These are phyloP conservation scores for Apostichopus parvimensis DNA, from an alignment of 35 echinoderm and acorn worm genomes.

Conservation along the genomic window DNA sequence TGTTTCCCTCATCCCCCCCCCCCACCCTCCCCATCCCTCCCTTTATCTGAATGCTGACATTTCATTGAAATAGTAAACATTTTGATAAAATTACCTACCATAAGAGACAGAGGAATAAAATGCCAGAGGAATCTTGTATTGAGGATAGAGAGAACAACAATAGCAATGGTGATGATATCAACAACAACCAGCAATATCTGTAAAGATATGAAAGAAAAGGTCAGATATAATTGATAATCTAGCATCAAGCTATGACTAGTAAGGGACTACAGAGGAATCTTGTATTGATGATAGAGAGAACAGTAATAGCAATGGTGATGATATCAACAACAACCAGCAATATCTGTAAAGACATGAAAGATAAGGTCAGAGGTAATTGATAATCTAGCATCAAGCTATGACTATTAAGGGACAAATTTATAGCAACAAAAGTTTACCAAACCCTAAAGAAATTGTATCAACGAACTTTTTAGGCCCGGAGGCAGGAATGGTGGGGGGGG, in stretches of 20 bases:
- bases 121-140: conserved; percentile 45
- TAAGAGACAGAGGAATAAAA: conserved; percentile 49
- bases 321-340: conserved; percentile 19
- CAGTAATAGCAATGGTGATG: neutral
- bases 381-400: too few relatives aligned
- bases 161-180: conserved; percentile 5
- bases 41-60: neutral
- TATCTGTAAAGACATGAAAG: neutral
- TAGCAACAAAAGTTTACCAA: too few relatives aligned
- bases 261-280: conserved; percentile 21
- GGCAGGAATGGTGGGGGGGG: too few relatives aligned
- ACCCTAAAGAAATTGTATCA: too few relatives aligned
- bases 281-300: conserved; percentile 15
- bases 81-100: conserved; percentile 4
- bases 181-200: conserved; percentile 28
- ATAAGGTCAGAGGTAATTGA: neutral
- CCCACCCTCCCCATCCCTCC: neutral
- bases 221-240: too few relatives aligned
- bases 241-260: too few relatives aligned
- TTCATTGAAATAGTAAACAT: neutral
- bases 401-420: too few relatives aligned
- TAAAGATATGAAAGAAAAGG: neutral
- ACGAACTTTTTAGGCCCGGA: too few relatives aligned
- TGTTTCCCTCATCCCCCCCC: neutral
- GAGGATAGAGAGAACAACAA: conserved; percentile 20